Conservation (phyloP, 2,888 invertebrate species). For the Pristionchus maxplancki region DNA sequence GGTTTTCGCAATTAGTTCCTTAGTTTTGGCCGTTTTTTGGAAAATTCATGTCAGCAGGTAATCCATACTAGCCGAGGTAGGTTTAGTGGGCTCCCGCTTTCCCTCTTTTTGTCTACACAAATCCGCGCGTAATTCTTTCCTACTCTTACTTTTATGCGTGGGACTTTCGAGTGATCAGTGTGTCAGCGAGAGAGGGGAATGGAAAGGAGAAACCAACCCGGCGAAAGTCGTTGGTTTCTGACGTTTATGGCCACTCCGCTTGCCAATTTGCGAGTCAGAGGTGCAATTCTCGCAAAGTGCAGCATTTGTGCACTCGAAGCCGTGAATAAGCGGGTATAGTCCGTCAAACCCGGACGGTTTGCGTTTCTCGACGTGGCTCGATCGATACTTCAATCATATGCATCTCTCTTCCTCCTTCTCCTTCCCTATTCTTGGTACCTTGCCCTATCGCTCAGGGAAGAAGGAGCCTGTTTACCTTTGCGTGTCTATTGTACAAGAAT, state of each 20-base stretch:
- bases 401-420: constrained; percentile 4
- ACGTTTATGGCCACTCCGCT: background rate
- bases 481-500: constrained; percentile 42
- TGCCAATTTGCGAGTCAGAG: background rate
- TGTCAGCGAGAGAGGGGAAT: background rate
- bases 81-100: background rate
- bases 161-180: background rate
- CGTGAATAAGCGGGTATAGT: background rate
- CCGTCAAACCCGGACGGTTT: too few relatives aligned
- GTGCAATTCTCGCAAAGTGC: background rate
- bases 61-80: background rate
- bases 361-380: constrained; percentile 7
- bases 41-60: background rate
- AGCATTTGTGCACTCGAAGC: background rate
- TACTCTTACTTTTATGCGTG: background rate
- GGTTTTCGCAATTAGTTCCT: background rate
- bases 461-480: constrained; percentile 21
- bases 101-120: background rate
- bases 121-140: background rate
- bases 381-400: background rate
- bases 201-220: background rate
- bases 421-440: background rate
- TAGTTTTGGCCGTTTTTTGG: background rate
- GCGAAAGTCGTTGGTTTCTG: background rate
- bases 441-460: background rate